Conservation (phyloP, 2,888 invertebrate species). For the Dryococelus australis region DNA sequence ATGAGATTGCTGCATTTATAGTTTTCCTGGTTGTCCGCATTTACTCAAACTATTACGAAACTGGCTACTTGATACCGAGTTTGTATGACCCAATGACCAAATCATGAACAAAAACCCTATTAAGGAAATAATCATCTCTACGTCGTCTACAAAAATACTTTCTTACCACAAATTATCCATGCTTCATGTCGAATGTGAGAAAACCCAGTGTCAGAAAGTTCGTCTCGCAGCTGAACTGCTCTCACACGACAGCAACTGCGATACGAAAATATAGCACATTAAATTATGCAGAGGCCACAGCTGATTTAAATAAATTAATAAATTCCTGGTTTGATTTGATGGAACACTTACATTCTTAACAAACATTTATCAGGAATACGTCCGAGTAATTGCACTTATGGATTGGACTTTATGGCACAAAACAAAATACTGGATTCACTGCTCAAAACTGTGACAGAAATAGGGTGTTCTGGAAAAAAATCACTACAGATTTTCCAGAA, state of each 20-base stretch:
- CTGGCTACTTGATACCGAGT: conserved; percentile 50
- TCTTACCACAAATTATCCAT: no score
- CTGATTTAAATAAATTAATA: background rate
- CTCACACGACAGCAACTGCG: background rate
- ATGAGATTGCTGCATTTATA: conserved; percentile 46
- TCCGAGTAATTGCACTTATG: background rate
- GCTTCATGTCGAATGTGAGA: background rate
- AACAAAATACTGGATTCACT: background rate
- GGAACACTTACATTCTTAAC: background rate
- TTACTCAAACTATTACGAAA: conserved; percentile 50
- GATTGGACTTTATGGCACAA: background rate
- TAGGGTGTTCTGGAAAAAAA: no score
- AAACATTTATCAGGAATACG: background rate
- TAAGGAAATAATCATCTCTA: background rate
- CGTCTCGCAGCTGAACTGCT: conserved; percentile 3
- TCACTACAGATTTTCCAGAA: no score
- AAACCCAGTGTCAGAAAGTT: conserved; percentile 24
- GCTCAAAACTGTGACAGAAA: no score
- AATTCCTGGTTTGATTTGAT: background rate
- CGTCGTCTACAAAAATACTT: background rate
- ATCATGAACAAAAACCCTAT: background rate
- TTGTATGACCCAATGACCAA: conserved; percentile 33
- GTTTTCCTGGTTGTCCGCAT: conserved; percentile 51
- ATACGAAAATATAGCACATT: background rate
- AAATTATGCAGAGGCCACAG: background rate